phyloP scores from a whole-genome alignment of 2,888 invertebrate species.

The Oscheius sp. region DNA sequence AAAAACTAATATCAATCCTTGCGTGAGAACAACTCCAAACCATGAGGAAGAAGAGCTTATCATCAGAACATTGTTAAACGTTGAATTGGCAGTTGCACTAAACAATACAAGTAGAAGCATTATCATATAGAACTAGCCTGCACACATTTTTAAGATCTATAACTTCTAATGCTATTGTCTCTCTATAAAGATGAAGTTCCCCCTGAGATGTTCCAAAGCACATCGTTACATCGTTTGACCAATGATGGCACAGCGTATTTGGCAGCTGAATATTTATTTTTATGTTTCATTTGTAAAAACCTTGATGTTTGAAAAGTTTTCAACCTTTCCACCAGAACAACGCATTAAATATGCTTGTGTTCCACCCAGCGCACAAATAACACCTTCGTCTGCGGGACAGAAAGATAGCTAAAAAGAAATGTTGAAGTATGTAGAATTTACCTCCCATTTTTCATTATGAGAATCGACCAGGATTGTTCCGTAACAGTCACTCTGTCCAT shows the following conservation, averaged over 20 bases:
- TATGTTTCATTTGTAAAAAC: slow-evolving; percentile 9
- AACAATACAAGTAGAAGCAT: neutral
- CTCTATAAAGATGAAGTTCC: slow-evolving; percentile 55
- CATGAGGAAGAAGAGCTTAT: neutral
- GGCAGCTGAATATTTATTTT: slow-evolving; percentile 29
- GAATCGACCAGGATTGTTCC: slow-evolving; percentile 37
- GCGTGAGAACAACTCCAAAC: slow-evolving; percentile 16
- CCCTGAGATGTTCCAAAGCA: slow-evolving; percentile 59
- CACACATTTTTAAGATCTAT: slow-evolving; percentile 48
- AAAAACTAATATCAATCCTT: neutral
- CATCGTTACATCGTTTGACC: slow-evolving; percentile 64
- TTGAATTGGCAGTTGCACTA: neutral
- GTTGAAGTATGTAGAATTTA: neutral
- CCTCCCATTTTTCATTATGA: slow-evolving; percentile 38
- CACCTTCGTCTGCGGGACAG: slow-evolving; percentile 63
- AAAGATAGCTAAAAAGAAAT: slow-evolving; percentile 46
- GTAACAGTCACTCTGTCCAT: slow-evolving; percentile 36
- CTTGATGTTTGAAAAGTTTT: slow-evolving; percentile 58
- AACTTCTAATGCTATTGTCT: slow-evolving; percentile 59
- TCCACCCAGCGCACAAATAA: slow-evolving; percentile 53
- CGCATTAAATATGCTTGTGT: slow-evolving; percentile 50
- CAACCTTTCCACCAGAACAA: slow-evolving; percentile 46
- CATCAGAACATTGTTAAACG: neutral
- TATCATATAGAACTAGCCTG: neutral
- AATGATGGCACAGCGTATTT: slow-evolving; percentile 56